Conservation (phyloP, 2,888 invertebrate species). For the Synergus gifuensis region DNA sequence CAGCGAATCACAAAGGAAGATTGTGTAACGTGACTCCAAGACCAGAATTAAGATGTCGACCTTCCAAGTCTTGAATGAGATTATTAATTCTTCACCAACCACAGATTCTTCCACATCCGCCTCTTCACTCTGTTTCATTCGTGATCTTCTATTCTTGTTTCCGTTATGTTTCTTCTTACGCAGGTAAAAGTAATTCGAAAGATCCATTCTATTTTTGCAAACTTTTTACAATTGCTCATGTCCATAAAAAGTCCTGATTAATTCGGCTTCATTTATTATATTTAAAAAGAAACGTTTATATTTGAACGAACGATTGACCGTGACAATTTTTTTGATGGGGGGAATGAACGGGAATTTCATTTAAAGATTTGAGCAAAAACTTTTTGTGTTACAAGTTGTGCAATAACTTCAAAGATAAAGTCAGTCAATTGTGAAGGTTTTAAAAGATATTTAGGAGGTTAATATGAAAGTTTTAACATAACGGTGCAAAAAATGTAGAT, state of each 20-base stretch:
- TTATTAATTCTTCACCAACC: constrained; percentile 59
- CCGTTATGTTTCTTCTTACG: not conserved
- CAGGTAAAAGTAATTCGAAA: not conserved
- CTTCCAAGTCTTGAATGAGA: constrained; percentile 62
- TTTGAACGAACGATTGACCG: too few relatives aligned
- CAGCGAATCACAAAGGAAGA: constrained; percentile 64
- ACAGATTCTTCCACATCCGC: constrained; percentile 1
- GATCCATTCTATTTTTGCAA: too few relatives aligned
- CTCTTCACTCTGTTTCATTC: not conserved
- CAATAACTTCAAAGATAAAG: not conserved
- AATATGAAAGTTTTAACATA: not conserved
- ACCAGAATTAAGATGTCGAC: constrained; percentile 73
- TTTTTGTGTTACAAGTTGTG: not conserved
- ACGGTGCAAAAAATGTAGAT: not conserved
- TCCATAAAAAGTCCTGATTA: too few relatives aligned
- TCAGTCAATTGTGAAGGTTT: not conserved
- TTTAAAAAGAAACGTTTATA: too few relatives aligned
- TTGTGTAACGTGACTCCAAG: constrained; percentile 69
- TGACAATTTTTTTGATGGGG: too few relatives aligned
- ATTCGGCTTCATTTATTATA: too few relatives aligned
- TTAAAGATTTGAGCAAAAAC: too few relatives aligned
- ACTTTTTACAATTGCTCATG: too few relatives aligned
- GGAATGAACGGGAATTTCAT: too few relatives aligned
- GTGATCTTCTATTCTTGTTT: not conserved
- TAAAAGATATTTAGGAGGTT: not conserved